Base-by-base conservation (phyloP, 2,113 vertebrate genomes). In the Rhagologus leucostigma region DNA sequence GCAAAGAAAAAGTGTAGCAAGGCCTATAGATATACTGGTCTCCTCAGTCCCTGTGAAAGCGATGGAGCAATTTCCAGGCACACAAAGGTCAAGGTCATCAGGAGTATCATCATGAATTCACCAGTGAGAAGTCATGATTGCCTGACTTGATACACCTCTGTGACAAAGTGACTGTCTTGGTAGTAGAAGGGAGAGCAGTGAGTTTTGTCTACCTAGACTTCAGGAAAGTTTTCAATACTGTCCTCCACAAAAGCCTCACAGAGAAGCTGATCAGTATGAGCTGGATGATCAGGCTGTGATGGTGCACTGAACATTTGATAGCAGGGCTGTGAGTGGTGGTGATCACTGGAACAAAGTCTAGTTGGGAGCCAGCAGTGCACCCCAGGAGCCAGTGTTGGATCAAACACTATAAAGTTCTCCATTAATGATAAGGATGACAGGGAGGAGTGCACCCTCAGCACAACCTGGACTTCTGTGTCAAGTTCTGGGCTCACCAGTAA, bases 301-400 rank as follows among this genome's bases (percentile, higher is more conserved):
- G 5, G 2, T 64, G 0, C 0, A 44, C 10, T 33, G 24, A 39
- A n/a, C n/a, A 39, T 4, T 18, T 50, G 47, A 20, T 6, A 46
- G 11, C 16, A 46, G 13, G 33, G 10, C 46, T 59, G 52, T 41
- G 30, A 53, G 30, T 6, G 27, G 19, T 8, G 23, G 22, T 39
- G 33, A 33, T 59, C 44, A 24, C 13, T 57, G 12, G 4, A 52
- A 65, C n/a, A 23, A 77, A 71, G 29, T 27, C 44, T 41, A 41
- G 8, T 16, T 59, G 39, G 52, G n/a, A 39, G 7, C 16, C 59
- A 78, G 20, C 24, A 35, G 13, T 32, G 44, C 18, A 73, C 6
- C 24, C 12, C 17, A 27, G 6, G 41, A 30, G 15, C 19, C 29
- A 27, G 8, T 47, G 53, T 4, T 53, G 39, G 26, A 19, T 32